Base-by-base conservation (phyloP, 2,888 invertebrate species). In the Netelia melanura region DNA sequence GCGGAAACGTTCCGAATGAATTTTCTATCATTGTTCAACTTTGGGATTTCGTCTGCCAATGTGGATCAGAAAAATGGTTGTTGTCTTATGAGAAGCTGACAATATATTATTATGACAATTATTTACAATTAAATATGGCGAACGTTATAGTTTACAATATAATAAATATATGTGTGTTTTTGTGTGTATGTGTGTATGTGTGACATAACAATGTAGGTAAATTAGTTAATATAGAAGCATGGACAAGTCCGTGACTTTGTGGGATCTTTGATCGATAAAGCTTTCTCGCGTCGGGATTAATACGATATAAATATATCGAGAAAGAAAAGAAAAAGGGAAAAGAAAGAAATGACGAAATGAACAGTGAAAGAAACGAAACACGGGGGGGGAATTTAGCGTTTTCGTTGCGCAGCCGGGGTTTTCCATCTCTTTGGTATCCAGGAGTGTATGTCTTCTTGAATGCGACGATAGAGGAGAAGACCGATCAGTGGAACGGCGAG, bases 401-500 rank as follows among this genome's bases (percentile, higher is more conserved):
- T 79, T 11, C 71, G 64, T 48, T 67, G n/a, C 17, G 68, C 61
- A 25, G 81, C 83, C 54, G 86, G 84, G 48, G 87, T 83, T 85
- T 86, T 89, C 89, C 89, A 90, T 82, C 93, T 89, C 3, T 88
- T 86, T 3, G 91, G 89, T 43, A 92, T 81, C 82, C 91, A 89
- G 1, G 86, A 87, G 11, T 86, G 88, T 25, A 97, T 92, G 79
- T 96, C 96, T 91, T 96, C 96, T 91, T 96, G 96, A 86, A 97
- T 92, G 91, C 97, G 97, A 81, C 97, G 95, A 92, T 97, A 98
- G 68, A 97, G 96, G 93, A 97, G 96, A 2, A 98, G 94, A 58
- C 96, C 95, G 84, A 98, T 95, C 88, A 97, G 96, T 48, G 98
- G 98, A 88, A 98, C 95, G n/a, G 97, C 97, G 68, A 97, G 95